A percentile compares a stretch with the other conserved stretches of the same genome.
phyloP scores from a whole-genome alignment of 2,113 vertebrate species.

The Callocephalon fimbriatum region DNA sequence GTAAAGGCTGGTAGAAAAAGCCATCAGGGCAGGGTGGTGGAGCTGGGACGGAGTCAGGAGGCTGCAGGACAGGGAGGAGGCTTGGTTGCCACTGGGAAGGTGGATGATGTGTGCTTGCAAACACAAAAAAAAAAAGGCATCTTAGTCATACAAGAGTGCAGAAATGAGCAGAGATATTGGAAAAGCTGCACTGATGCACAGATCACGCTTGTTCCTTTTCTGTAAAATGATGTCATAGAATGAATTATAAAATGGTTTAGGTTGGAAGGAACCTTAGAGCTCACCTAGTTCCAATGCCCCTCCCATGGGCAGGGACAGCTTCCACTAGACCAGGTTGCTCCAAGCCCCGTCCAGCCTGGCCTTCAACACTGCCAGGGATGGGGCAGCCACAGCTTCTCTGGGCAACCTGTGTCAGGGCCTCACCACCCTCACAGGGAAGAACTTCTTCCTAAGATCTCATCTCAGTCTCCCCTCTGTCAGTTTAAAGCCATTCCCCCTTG shows the following conservation, averaged over 20 bases:
- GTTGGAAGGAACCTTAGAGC: background rate
- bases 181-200: rapidly evolving
- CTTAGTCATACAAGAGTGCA: background rate
- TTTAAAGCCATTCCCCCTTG: background rate
- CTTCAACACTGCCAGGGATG: background rate
- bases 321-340: background rate
- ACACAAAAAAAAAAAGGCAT: background rate
- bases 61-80: background rate
- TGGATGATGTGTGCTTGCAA: rapidly evolving
- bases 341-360: too few relatives aligned
- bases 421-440: background rate
- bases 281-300: background rate
- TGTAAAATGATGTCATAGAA: background rate
- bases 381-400: background rate
- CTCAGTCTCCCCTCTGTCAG: background rate
- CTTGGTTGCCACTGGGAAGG: rapidly evolving
- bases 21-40: background rate
- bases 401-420: background rate
- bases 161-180: background rate
- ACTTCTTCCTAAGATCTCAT: background rate
- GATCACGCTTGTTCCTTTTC: background rate
- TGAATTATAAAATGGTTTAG: background rate
- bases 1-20: background rate
- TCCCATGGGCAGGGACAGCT: background rate
- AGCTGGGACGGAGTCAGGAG: background rate